Percentiles rank a stretch among this genome's conserved stretches.
phyloP scores from a whole-genome alignment of 2,888 invertebrate genomes.

The Microctonus brassicae region DNA sequence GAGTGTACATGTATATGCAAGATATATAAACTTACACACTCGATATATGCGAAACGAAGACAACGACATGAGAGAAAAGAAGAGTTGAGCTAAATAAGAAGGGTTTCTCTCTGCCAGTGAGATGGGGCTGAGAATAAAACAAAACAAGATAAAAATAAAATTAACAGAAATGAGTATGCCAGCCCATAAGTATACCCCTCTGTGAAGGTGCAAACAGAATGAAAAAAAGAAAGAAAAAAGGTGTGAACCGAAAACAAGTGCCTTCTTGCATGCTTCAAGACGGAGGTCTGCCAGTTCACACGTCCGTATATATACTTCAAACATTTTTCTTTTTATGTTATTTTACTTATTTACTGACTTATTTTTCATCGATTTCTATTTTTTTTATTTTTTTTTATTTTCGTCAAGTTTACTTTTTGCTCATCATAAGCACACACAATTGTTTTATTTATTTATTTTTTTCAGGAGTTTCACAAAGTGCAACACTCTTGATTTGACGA shows the following conservation, averaged over 20 bases:
- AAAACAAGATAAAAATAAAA: background rate
- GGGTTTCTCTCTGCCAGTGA: constrained; percentile 34
- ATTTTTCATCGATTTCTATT: background rate
- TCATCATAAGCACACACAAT: background rate
- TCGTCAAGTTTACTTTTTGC: constrained; percentile 32
- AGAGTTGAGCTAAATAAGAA: constrained; percentile 56
- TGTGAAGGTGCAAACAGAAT: constrained; percentile 61
- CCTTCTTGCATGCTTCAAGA: constrained; percentile 47
- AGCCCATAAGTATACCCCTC: constrained; percentile 62
- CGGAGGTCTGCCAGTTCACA: constrained; percentile 61
- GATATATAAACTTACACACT: background rate
- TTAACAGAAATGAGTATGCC: constrained; percentile 55
- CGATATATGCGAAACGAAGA: constrained; percentile 13
- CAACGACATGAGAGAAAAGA: constrained; percentile 36
- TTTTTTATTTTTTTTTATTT: background rate
- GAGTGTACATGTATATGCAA: background rate
- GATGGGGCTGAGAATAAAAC: constrained; percentile 52
- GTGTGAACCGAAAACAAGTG: constrained; percentile 55
- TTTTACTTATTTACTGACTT: background rate
- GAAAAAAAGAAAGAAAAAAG: constrained; percentile 60
- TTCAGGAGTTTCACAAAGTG: background rate
- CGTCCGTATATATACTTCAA: constrained; percentile 50
- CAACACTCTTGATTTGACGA: constrained; percentile 19
- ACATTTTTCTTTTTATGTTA: background rate
- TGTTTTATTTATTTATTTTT: background rate